phyloP scores from a whole-genome alignment of 2,797 vertebrate genomes.

The Melanotaenia maccullochi region DNA sequence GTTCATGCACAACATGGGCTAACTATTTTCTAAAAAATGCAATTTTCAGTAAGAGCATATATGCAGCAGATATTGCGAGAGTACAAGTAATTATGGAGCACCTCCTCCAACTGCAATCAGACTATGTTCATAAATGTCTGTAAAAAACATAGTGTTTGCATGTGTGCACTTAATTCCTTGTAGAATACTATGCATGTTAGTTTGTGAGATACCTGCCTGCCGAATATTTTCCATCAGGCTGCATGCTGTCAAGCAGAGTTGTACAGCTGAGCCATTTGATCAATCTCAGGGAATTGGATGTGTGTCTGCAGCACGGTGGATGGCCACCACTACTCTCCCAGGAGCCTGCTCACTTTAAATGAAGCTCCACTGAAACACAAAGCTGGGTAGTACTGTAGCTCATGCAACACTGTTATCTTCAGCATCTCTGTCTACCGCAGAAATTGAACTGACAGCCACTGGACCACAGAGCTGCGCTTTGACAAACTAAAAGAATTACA shows the following conservation, averaged over 20 bases:
- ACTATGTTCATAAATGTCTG: constrained; percentile 7
- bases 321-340: constrained; percentile 54
- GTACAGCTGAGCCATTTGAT: constrained; percentile 56
- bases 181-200: background rate
- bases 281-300: constrained; percentile 56
- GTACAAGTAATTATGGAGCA: constrained; percentile 32
- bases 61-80: constrained; percentile 9
- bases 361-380: constrained; percentile 65
- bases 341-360: constrained; percentile 66
- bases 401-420: constrained; percentile 51
- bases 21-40: constrained; percentile 33
- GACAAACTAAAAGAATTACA: constrained; percentile 26
- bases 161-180: constrained; percentile 5
- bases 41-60: constrained; percentile 34
- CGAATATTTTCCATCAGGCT: constrained; percentile 51
- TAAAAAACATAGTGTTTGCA: background rate
- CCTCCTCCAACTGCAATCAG: constrained; percentile 26
- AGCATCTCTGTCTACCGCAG: constrained; percentile 53
- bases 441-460: constrained; percentile 59
- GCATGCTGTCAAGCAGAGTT: constrained; percentile 55
- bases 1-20: constrained; percentile 16
- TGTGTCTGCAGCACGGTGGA: constrained; percentile 49
- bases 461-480: constrained; percentile 37
- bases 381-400: constrained; percentile 41
- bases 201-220: constrained; percentile 5